Evolutionary conservation across 2,797 vertebrate species (phyloP).

Genomic region (Glyptemys insculpta): DNA sequence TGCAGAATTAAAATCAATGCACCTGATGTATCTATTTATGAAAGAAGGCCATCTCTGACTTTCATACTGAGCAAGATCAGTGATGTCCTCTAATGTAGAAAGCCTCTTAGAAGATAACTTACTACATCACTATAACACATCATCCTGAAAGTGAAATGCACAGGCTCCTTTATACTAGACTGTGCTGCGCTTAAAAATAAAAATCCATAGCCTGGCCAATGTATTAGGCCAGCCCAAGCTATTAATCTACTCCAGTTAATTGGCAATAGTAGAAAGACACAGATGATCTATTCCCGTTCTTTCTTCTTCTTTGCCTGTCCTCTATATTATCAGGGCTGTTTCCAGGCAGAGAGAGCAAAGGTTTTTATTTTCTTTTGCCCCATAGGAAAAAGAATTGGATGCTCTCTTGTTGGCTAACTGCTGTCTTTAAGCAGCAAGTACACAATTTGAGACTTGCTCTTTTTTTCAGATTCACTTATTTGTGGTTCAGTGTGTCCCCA

Average conservation of each 20-base stretch:
- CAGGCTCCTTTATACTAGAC: neutral
- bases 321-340: neutral
- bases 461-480: conserved; percentile 27
- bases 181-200: neutral
- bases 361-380: conserved; percentile 20
- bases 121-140: neutral
- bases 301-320: neutral
- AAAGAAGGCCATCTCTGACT: neutral
- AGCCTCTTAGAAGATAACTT: neutral
- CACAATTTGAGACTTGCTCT: neutral
- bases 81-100: neutral
- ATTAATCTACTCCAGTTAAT: neutral
- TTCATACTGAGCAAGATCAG: neutral
- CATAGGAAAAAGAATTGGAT: conserved; percentile 49
- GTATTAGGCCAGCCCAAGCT: neutral
- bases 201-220: neutral
- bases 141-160: neutral
- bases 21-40: neutral
- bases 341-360: conserved; percentile 12
- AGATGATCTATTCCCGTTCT: neutral
- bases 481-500: conserved; percentile 50
- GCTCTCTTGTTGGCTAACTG: conserved; percentile 5
- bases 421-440: conserved; percentile 31
- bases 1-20: neutral
- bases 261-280: neutral